Evolutionary conservation across 2,113 vertebrate species (phyloP), one percentile per base, ranked within the genome.

Genomic region (Phalacrocorax aristotelis): DNA sequence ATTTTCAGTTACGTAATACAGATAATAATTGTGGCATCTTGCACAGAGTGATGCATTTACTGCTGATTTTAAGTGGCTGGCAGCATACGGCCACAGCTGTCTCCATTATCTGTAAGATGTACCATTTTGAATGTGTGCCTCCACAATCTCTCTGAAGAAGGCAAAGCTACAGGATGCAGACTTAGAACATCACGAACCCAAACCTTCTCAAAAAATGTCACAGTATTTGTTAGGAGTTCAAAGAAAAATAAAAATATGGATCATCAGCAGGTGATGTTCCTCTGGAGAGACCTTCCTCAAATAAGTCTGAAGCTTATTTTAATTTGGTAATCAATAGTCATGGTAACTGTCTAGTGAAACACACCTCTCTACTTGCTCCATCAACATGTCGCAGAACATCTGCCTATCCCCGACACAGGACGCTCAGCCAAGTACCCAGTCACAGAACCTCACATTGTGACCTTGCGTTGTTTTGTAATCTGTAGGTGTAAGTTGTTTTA

Each of bases 21-120:
- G 21, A 55, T 20, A 81, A 44, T 84, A 93, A 86, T 60, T 68
- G 42, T 60, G 48, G 30, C 51, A 27, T 29, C 62, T 70, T 74
- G 42, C 42, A 70, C 29, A 30, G 11, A 72, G 60, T 17, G 29
- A 49, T 81, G 21, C 3, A 3, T 70, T 74, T 83, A 62, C 34
- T 93, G 64, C 17, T 78, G 46, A 36, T 51, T 77, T 90, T 83
- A 42, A 86, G 18, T 87, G 79, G 85, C 77, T 96, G 87, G 27
- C n/a, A 88, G 46, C n/a, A 66, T 71, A 94, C 7, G 68, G 48
- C 58, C 87, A 84, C 62, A 72, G 29, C 93, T 93, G 86, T 51
- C 30, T 64, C 91, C 69, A 95, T 77, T 90, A 54, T 27, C 69
- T 69, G 46, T 70, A 83, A 89, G 54, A 83, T 69, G 29, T 34